Evolutionary conservation across 2,113 vertebrate species (phyloP).

Genomic region (Polypterus bichir): DNA sequence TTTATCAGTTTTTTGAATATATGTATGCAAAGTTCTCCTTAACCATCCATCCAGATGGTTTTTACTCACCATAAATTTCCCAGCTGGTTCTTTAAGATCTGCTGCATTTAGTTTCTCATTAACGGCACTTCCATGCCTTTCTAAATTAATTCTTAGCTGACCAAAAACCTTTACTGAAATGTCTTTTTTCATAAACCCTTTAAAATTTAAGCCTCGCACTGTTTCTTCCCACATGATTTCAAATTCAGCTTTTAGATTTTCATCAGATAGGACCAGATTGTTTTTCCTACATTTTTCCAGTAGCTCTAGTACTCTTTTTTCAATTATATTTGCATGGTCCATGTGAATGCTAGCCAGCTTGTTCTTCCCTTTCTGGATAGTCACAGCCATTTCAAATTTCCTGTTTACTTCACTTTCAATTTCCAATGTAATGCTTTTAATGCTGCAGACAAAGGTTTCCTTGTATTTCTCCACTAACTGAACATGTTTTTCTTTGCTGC

Average conservation of each 20-base stretch:
- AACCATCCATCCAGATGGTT: no score
- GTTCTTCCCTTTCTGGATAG: slow-evolving; percentile 18
- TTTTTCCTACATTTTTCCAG: slow-evolving; percentile 17
- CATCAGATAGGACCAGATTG: background rate
- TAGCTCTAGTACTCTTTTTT: slow-evolving; percentile 13
- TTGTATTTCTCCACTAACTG: slow-evolving; percentile 31
- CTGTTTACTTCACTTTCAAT: background rate
- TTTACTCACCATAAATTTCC: no score
- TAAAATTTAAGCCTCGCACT: no score
- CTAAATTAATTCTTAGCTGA: slow-evolving; percentile 19
- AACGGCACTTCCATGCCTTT: background rate
- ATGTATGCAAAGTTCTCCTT: no score
- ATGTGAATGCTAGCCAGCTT: slow-evolving; percentile 23
- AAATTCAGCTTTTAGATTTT: slow-evolving; percentile 22
- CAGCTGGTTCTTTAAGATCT: fast-evolving
- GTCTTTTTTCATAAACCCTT: no score
- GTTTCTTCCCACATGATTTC: slow-evolving; percentile 25
- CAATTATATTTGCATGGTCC: slow-evolving; percentile 15
- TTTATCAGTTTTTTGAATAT: background rate
- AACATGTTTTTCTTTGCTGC: slow-evolving; percentile 26
- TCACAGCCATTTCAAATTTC: slow-evolving; percentile 20
- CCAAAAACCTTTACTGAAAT: no score
- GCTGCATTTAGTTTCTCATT: background rate
- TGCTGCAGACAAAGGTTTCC: slow-evolving; percentile 28
- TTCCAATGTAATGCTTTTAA: slow-evolving; percentile 21